These are phyloP conservation scores for Epinephelus fuscoguttatus DNA, from an alignment of 2,113 vertebrate species.

Conservation along the genomic window DNA sequence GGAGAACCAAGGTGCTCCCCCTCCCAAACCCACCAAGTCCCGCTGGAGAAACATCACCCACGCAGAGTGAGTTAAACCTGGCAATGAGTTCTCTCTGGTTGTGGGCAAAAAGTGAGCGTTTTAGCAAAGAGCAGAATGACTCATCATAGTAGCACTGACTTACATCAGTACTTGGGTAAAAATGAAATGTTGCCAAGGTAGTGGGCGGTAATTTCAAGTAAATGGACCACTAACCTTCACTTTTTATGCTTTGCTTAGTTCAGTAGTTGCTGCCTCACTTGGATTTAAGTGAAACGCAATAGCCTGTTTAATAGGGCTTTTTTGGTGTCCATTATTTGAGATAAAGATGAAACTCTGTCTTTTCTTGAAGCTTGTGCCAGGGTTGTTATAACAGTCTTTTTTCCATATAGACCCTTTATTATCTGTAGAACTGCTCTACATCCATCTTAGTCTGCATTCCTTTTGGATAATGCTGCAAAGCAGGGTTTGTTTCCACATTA, in stretches of 20 bases:
- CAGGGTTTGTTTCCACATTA: neutral
- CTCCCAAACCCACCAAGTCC: conserved; percentile 87
- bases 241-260: conserved; percentile 10
- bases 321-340: neutral
- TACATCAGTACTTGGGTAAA: conserved; percentile 12
- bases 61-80: conserved; percentile 89
- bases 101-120: conserved; percentile 12
- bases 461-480: neutral
- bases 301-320: neutral
- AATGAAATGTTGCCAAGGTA: conserved; percentile 20
- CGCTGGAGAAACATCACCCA: conserved; percentile 96
- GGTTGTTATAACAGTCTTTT: no score
- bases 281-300: conserved; percentile 3
- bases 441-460: neutral
- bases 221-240: conserved; percentile 16
- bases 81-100: neutral
- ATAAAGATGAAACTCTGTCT: neutral
- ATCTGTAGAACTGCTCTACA: neutral
- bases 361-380: neutral
- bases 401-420: neutral
- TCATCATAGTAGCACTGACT: conserved; percentile 39
- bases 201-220: conserved; percentile 28
- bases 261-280: conserved; percentile 7
- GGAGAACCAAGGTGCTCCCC: conserved; percentile 86
- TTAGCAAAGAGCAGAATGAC: conserved; percentile 36